Conservation (phyloP, 2,888 invertebrate species). For the Cenopis cana region DNA sequence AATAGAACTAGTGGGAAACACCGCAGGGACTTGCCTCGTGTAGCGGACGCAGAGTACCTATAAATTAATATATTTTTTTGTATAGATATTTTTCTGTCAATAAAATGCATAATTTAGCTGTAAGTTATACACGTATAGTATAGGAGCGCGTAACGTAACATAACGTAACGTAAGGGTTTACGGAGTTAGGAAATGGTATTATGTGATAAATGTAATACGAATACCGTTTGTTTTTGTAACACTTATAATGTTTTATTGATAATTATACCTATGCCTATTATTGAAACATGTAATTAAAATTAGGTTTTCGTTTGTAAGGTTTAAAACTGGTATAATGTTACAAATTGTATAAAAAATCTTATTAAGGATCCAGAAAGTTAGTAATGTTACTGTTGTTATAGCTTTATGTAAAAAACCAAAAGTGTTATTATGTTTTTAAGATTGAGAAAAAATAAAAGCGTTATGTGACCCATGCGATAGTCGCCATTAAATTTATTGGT, state of each 20-base stretch:
- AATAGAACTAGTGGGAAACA: neutral
- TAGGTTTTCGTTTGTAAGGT: slow-evolving; percentile 54
- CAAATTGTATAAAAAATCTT: slow-evolving; percentile 64
- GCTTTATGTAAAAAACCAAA: slow-evolving; percentile 82
- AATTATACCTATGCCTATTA: slow-evolving; percentile 51
- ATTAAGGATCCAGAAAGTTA: slow-evolving; percentile 68
- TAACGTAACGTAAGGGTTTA: slow-evolving; percentile 52
- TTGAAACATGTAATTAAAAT: slow-evolving; percentile 52
- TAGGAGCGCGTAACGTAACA: slow-evolving; percentile 59
- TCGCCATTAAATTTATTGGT: no score
- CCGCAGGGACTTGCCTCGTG: slow-evolving; percentile 63
- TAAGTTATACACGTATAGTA: slow-evolving; percentile 67
- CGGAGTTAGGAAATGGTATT: slow-evolving; percentile 65
- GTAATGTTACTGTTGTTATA: slow-evolving; percentile 82
- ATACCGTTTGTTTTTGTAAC: slow-evolving; percentile 66
- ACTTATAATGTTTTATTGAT: slow-evolving; percentile 43
- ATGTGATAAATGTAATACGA: slow-evolving; percentile 67
- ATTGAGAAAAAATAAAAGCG: slow-evolving; percentile 54
- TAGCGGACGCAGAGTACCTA: slow-evolving; percentile 59
- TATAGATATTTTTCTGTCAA: slow-evolving; percentile 72
- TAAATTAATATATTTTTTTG: slow-evolving; percentile 71
- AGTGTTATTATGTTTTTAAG: slow-evolving; percentile 83
- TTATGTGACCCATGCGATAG: slow-evolving; percentile 49
- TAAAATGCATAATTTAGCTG: slow-evolving; percentile 79
- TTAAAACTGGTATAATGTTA: slow-evolving; percentile 60